These are phyloP conservation scores for Stomatorhinus ivindoensis DNA, from an alignment of 2,113 vertebrate genomes.

Conservation along the genomic window DNA sequence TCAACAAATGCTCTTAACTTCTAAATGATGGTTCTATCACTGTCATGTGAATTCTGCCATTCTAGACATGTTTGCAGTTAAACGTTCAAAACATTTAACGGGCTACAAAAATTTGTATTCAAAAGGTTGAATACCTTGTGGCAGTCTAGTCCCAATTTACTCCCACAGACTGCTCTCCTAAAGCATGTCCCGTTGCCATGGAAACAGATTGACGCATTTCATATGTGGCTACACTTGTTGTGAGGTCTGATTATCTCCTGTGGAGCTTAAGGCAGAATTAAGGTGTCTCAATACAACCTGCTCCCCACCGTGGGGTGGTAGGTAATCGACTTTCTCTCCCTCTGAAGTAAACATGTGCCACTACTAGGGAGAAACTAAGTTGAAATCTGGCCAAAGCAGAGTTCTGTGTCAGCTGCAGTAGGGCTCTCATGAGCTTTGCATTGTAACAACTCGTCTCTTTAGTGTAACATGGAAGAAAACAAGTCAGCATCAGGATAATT, in stretches of 20 bases:
- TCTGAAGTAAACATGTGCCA: background rate
- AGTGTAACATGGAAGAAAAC: background rate
- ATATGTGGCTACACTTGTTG: slow-evolving; percentile 1
- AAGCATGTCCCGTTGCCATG: background rate
- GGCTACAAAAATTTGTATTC: background rate
- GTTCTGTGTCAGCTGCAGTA: background rate
- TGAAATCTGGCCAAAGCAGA: background rate
- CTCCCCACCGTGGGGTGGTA: background rate
- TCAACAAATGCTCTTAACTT: background rate
- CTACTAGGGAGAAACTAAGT: background rate
- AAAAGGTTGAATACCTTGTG: background rate
- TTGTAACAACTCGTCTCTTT: background rate
- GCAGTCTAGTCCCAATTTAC: background rate
- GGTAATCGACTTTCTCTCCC: slow-evolving; percentile 6
- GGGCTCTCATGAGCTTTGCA: background rate
- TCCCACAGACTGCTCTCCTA: background rate
- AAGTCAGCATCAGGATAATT: background rate
- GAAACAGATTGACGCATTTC: slow-evolving; percentile 8
- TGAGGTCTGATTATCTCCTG: background rate
- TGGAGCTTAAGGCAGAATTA: background rate
- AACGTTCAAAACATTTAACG: background rate
- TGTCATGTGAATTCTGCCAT: background rate
- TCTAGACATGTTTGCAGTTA: background rate
- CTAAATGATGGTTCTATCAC: background rate
- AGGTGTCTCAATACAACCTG: background rate